A percentile compares a stretch with the other conserved stretches of the same genome.
These are phyloP conservation scores for Cyclopterus lumpus DNA, from an alignment of 2,797 vertebrate species.

Conservation along the genomic window DNA sequence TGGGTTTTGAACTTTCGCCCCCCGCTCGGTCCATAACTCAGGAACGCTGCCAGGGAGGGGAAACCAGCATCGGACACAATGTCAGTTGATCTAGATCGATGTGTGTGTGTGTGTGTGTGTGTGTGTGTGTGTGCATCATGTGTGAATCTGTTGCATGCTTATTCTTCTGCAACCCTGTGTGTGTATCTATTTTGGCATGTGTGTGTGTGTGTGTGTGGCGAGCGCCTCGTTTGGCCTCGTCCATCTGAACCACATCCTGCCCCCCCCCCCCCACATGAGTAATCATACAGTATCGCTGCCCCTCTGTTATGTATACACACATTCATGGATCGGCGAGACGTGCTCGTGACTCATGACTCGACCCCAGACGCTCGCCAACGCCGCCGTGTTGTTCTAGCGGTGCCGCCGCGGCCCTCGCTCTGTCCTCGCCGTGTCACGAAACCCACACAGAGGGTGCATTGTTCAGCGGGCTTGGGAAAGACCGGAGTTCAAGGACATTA, in stretches of 20 bases:
- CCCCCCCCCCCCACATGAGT: conserved; percentile 56
- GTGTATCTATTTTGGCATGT: conserved; percentile 3
- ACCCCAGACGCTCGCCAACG: conserved; percentile 65
- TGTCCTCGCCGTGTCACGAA: conserved; percentile 74
- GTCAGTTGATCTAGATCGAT: conserved; percentile 24
- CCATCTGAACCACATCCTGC: conserved; percentile 71
- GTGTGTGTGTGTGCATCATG: not conserved
- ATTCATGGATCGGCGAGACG: conserved; percentile 77
- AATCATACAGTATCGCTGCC: conserved; percentile 50
- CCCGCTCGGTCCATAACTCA: conserved; percentile 57
- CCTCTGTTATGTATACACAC: conserved; percentile 75
- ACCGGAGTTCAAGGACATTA: conserved; percentile 81
- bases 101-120: not conserved
- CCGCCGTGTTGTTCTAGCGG: conserved; percentile 76
- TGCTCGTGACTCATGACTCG: conserved; percentile 81
- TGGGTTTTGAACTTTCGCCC: conserved; percentile 66
- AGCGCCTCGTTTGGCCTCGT: conserved; percentile 49
- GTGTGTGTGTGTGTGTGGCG: not conserved
- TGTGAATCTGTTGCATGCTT: not conserved
- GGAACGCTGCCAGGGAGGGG: conserved; percentile 49
- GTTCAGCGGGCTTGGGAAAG: conserved; percentile 81
- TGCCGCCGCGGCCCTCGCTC: conserved; percentile 68
- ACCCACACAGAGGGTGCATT: conserved; percentile 77
- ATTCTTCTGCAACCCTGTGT: not conserved
- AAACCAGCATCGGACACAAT: conserved; percentile 56